phyloP scores from a whole-genome alignment of 1,140 invertebrate genomes.

The Anoplolepis gracilipes region DNA sequence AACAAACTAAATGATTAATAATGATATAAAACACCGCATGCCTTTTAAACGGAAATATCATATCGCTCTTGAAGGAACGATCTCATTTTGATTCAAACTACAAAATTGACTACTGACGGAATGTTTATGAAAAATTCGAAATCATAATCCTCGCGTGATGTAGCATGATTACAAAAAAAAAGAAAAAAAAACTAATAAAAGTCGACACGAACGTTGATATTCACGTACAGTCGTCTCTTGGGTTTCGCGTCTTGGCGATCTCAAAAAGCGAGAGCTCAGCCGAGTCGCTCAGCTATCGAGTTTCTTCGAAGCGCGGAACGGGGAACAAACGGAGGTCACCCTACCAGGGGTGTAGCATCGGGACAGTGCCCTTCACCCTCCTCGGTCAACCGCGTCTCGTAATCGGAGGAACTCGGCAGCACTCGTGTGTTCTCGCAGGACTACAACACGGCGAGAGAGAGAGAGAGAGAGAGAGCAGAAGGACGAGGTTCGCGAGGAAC shows the following conservation, averaged over 20 bases:
- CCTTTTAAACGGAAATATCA: no score
- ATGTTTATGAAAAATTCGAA: background rate
- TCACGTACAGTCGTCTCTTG: background rate
- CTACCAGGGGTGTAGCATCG: conserved; percentile 63
- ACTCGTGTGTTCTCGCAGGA: conserved; percentile 62
- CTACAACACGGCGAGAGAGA: conserved; percentile 37
- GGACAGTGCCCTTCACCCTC: conserved; percentile 67
- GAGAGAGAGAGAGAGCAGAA: conserved; percentile 14
- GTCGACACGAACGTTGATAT: background rate
- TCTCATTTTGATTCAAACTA: background rate
- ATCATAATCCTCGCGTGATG: no score
- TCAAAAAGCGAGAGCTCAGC: conserved; percentile 32
- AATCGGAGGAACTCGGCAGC: conserved; percentile 67
- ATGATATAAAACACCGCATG: no score
- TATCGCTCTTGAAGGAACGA: background rate
- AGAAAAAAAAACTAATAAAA: no score
- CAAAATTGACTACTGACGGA: background rate
- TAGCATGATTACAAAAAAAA: no score
- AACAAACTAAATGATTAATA: no score
- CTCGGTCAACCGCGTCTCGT: conserved; percentile 54
- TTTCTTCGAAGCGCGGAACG: conserved; percentile 62
- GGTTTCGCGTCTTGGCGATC: conserved; percentile 33
- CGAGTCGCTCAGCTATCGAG: conserved; percentile 52
- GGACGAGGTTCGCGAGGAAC: conserved; percentile 39
- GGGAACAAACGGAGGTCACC: conserved; percentile 65